Percentiles rank a stretch among this genome's conserved stretches.
These are phyloP conservation scores for Drosophila aldrichi DNA, from an alignment of 2,888 invertebrate species.

Conservation along the genomic window DNA sequence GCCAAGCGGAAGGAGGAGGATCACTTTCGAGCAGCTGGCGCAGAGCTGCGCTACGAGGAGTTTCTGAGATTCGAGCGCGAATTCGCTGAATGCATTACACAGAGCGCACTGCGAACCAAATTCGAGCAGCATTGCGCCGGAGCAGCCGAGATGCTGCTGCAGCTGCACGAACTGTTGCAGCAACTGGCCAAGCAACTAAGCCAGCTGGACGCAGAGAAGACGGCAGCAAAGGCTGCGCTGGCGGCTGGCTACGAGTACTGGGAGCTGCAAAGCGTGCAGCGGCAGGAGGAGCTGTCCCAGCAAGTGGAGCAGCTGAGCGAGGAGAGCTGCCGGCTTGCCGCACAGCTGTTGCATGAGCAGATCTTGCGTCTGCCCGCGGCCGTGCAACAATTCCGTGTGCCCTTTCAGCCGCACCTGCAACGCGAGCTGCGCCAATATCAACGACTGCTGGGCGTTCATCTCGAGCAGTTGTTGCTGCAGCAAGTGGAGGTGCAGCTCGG, in stretches of 20 bases:
- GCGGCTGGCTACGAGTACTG: conserved; percentile 92
- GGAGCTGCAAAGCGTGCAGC: conserved; percentile 92
- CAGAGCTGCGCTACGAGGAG: conserved; percentile 96
- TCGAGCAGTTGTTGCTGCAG: conserved; percentile 94
- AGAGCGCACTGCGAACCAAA: conserved; percentile 98
- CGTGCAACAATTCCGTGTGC: conserved; percentile 95
- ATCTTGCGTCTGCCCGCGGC: conserved; percentile 95
- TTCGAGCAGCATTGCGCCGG: conserved; percentile 98
- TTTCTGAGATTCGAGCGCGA: conserved; percentile 99
- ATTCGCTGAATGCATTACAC: conserved; percentile 98
- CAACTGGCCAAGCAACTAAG: conserved; percentile 88
- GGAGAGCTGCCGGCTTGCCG: conserved; percentile 95
- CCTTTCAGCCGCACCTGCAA: conserved; percentile 94
- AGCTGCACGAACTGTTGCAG: conserved; percentile 89
- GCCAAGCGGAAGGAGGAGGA: conserved; percentile 85
- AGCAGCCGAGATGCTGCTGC: conserved; percentile 93
- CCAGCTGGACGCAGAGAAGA: conserved; percentile 87
- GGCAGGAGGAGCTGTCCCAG: conserved; percentile 96
- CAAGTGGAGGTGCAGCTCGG: conserved; percentile 93
- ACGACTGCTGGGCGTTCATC: conserved; percentile 94
- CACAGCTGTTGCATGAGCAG: conserved; percentile 97
- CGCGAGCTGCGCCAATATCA: conserved; percentile 95
- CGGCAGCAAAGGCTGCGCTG: conserved; percentile 88
- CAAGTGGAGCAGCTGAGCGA: conserved; percentile 97
- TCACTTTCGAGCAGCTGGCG: conserved; percentile 88